Evolutionary conservation across 2,113 vertebrate genomes (phyloP).

Genomic region (Anoura caudifer): DNA sequence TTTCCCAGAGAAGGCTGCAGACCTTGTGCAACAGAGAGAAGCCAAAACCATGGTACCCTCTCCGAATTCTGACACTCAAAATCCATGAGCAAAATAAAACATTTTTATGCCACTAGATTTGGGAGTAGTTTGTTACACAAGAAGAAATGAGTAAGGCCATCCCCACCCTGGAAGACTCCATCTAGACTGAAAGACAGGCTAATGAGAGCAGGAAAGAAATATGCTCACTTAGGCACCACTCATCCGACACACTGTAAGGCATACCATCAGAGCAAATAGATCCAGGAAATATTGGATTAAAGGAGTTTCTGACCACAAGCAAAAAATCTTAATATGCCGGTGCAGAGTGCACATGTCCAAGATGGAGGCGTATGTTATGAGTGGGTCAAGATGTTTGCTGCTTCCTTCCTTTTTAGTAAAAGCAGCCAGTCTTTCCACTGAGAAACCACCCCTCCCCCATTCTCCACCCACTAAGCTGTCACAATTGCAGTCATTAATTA

Average conservation of each 20-base stretch:
- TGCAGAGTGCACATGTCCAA: accelerated
- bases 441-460: not conserved
- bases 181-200: not conserved
- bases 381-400: accelerated
- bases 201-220: not conserved
- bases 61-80: not conserved
- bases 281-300: no score
- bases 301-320: accelerated
- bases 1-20: not conserved
- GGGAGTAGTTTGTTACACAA: not conserved
- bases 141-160: not conserved
- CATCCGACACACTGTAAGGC: not conserved
- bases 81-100: not conserved
- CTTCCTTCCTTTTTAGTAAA: not conserved
- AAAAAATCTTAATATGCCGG: accelerated
- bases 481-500: not conserved
- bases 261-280: not conserved
- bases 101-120: no score
- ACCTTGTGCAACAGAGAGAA: accelerated
- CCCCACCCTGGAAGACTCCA: not conserved
- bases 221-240: accelerated
- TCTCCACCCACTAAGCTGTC: not conserved
- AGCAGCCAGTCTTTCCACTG: not conserved
- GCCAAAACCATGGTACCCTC: accelerated
- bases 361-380: not conserved